Evolutionary conservation across 2,888 invertebrate genomes (phyloP).

Genomic region (Cancer borealis): DNA sequence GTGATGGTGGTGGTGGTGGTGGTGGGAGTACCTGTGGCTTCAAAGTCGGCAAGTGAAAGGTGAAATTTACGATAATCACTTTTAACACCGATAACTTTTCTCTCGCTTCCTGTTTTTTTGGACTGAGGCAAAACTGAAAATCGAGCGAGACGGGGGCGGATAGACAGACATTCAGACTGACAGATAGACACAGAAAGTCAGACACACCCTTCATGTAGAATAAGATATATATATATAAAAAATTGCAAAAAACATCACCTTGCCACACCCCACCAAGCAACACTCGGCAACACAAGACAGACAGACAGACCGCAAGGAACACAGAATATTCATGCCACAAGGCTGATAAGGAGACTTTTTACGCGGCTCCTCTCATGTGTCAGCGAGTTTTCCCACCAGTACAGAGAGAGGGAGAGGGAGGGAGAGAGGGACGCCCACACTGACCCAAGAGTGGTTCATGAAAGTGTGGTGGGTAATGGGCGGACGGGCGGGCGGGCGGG

Average conservation of each 20-base stretch:
- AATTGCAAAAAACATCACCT: not conserved
- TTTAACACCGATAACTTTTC: not conserved
- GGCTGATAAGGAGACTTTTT: not conserved
- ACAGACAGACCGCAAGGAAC: not conserved
- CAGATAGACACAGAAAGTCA: not conserved
- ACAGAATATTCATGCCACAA: not conserved
- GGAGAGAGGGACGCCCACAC: not conserved
- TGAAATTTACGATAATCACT: conserved; percentile 16
- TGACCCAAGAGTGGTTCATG: not conserved
- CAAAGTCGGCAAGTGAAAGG: not conserved
- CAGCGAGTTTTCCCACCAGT: not conserved
- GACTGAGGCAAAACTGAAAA: not conserved
- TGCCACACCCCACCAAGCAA: not conserved
- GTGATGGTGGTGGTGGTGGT: no score
- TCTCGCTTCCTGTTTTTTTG: not conserved
- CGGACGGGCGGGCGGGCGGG: not conserved
- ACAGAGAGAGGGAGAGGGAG: not conserved
- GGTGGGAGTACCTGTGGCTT: not conserved
- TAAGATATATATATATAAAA: not conserved
- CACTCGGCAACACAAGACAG: not conserved
- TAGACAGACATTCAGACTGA: not conserved
- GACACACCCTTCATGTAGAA: not conserved
- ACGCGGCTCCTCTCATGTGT: not conserved
- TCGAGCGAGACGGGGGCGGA: not conserved
- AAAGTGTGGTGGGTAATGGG: conserved; percentile 21